These are phyloP conservation scores for Chondrilla cf. caribensis DNA, from an alignment of 37 sponge, comb jelly and placozoan species.

Conservation along the genomic window DNA sequence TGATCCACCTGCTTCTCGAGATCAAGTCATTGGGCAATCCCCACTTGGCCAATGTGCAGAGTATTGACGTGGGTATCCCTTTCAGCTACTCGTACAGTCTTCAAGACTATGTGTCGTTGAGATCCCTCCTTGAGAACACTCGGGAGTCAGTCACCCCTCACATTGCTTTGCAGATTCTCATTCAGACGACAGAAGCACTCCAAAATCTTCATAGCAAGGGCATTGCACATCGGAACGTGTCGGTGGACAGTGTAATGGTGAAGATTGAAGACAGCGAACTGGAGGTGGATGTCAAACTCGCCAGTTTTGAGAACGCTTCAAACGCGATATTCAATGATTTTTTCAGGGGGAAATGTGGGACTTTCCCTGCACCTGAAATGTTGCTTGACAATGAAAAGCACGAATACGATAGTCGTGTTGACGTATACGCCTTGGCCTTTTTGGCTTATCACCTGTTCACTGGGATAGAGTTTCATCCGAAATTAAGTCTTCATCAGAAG, in stretches of 20 bases:
- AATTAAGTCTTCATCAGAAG: neutral
- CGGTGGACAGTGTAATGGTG: constrained; percentile 55
- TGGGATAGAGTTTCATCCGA: constrained; percentile 21
- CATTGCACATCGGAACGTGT: constrained; percentile 63
- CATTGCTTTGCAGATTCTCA: constrained; percentile 46
- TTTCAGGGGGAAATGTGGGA: constrained; percentile 34
- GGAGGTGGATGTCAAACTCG: constrained; percentile 49
- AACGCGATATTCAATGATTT: constrained; percentile 33
- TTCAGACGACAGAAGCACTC: constrained; percentile 54
- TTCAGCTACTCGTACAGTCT: too few relatives aligned
- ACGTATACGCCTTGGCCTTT: constrained; percentile 71
- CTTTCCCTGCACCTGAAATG: constrained; percentile 73
- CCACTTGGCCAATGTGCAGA: neutral
- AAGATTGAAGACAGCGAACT: constrained; percentile 33
- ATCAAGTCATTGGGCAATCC: neutral
- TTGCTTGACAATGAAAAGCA: neutral
- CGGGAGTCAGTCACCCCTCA: constrained; percentile 15
- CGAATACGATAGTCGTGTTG: constrained; percentile 71
- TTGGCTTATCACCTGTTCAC: constrained; percentile 63
- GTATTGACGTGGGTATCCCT: neutral
- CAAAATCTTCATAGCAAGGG: constrained; percentile 29
- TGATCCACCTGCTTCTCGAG: neutral
- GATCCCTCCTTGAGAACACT: neutral
- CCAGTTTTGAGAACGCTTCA: constrained; percentile 47
- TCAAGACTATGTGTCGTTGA: neutral